Percentiles rank a stretch among this genome's conserved stretches.
Conservation (phyloP, 2,888 invertebrate species). For the Agrotis puta region DNA sequence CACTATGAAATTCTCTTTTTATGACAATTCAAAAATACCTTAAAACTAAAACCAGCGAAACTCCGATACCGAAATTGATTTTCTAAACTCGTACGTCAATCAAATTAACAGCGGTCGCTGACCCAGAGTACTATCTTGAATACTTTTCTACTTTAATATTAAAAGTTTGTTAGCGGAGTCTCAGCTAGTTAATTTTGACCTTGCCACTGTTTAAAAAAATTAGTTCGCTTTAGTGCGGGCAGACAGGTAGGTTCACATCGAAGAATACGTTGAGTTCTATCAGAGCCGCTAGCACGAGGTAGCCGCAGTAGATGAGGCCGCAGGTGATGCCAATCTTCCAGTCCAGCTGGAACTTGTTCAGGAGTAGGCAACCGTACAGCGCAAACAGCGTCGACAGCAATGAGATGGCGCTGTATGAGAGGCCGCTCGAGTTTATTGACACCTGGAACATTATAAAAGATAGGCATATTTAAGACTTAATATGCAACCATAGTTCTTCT, state of each 20-base stretch:
- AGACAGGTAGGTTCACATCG: slow-evolving; percentile 93
- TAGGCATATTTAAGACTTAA: no score
- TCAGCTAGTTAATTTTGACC: not conserved
- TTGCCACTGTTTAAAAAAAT: not conserved
- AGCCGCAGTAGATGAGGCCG: slow-evolving; percentile 92
- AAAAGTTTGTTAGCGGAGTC: not conserved
- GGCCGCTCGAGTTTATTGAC: slow-evolving; percentile 94
- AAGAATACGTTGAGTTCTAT: slow-evolving; percentile 95
- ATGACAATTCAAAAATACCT: not conserved
- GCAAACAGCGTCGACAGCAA: slow-evolving; percentile 94
- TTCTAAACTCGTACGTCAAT: not conserved
- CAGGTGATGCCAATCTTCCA: slow-evolving; percentile 93
- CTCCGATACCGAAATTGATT: not conserved
- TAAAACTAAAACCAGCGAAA: not conserved
- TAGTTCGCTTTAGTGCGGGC: slow-evolving; percentile 85
- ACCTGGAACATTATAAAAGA: slow-evolving; percentile 81
- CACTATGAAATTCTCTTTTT: not conserved
- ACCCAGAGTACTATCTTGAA: not conserved
- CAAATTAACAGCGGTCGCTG: not conserved
- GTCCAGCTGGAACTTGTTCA: slow-evolving; percentile 93
- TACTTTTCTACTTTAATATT: not conserved
- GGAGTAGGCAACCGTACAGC: slow-evolving; percentile 92
- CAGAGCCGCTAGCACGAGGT: slow-evolving; percentile 93
- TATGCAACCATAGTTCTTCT: no score
- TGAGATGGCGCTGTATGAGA: slow-evolving; percentile 94